phyloP scores from a whole-genome alignment of 1,140 invertebrate species.

The Euura saliciscinereae region DNA sequence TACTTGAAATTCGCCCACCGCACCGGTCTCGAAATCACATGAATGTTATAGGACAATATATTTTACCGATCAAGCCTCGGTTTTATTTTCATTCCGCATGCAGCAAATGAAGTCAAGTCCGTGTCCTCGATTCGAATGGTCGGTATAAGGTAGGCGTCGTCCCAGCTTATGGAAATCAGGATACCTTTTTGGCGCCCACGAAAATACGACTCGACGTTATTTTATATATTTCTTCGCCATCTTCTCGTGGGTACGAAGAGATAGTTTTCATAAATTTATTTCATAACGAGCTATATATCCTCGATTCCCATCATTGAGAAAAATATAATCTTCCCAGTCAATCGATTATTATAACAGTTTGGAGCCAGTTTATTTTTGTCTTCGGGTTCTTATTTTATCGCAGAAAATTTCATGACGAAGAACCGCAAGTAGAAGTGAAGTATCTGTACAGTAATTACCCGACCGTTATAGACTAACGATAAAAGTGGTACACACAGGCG shows the following conservation, averaged over 20 bases:
- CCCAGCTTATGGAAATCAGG: not conserved
- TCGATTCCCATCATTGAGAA: no score
- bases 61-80: not conserved
- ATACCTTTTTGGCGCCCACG: not conserved
- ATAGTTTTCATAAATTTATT: no score
- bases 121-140: not conserved
- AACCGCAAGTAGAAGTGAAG: no score
- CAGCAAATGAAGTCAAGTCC: not conserved
- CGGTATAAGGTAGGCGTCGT: not conserved
- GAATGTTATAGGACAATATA: not conserved
- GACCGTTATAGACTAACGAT: not conserved
- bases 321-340: no score
- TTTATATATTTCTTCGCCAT: not conserved
- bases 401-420: no score
- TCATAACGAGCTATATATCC: no score
- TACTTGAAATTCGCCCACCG: not conserved
- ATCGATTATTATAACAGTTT: no score
- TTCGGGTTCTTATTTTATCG: no score
- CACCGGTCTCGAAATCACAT: not conserved
- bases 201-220: not conserved
- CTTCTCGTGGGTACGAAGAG: no score
- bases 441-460: no score
- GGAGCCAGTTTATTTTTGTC: no score
- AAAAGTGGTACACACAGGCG: not conserved
- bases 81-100: not conserved